Conservation (phyloP, 2,888 invertebrate genomes). For the Dicranocentrus wangi region DNA sequence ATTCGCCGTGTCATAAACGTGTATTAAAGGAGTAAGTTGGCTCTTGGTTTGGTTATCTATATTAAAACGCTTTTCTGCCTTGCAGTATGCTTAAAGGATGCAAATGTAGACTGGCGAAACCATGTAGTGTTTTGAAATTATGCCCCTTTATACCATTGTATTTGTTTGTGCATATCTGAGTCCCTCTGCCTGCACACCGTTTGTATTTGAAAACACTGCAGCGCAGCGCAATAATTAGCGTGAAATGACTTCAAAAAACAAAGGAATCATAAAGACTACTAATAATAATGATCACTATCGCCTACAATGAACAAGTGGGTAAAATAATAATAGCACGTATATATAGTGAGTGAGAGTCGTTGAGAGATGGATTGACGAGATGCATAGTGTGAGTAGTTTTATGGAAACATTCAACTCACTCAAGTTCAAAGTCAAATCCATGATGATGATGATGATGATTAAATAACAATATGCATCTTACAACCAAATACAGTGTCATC, state of each 20-base stretch:
- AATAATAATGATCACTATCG: not conserved
- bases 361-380: not conserved
- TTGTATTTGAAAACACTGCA: too few relatives aligned
- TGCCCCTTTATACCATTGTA: too few relatives aligned
- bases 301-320: not conserved
- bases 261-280: constrained; percentile 15
- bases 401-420: constrained; percentile 18
- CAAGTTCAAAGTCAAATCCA: constrained; percentile 22
- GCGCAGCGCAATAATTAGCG: constrained; percentile 5
- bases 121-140: too few relatives aligned
- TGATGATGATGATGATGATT: constrained; percentile 6
- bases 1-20: too few relatives aligned
- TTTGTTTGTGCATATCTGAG: too few relatives aligned
- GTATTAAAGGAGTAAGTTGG: too few relatives aligned
- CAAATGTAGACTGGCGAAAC: too few relatives aligned
- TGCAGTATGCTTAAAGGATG: too few relatives aligned
- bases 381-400: not conserved
- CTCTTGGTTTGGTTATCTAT: too few relatives aligned
- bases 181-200: too few relatives aligned
- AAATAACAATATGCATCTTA: constrained; percentile 14
- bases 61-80: too few relatives aligned
- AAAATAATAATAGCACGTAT: not conserved
- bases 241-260: constrained; percentile 9
- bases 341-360: not conserved
- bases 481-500: not conserved